Conservation (phyloP, 2,113 vertebrate genomes). For the Neodontobutis hainanensis region DNA sequence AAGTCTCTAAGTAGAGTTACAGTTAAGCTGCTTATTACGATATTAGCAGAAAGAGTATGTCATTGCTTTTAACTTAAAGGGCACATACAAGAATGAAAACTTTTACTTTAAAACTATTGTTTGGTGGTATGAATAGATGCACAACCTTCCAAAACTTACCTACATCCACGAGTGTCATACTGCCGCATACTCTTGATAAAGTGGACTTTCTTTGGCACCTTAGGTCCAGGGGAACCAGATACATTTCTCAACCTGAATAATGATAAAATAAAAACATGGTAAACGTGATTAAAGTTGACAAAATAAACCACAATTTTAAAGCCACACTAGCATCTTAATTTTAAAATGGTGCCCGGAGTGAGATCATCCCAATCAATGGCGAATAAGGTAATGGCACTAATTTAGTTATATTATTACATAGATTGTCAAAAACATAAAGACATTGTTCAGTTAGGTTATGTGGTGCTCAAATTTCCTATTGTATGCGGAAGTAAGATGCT, state of each 20-base stretch:
- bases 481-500: conserved; percentile 32
- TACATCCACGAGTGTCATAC: conserved; percentile 95
- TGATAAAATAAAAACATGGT: not conserved
- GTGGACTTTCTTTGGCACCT: conserved; percentile 91
- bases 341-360: not conserved
- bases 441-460: no score
- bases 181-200: conserved; percentile 99
- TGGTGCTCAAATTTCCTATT: not conserved
- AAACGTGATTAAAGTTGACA: not conserved
- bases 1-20: conserved; percentile 23
- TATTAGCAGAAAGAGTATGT: conserved; percentile 16
- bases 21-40: conserved; percentile 65
- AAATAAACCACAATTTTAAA: not conserved
- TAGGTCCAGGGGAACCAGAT: conserved; percentile 89
- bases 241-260: conserved; percentile 76
- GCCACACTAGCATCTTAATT: not conserved
- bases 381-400: no score
- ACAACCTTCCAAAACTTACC: conserved; percentile 73
- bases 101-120: not conserved
- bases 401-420: no score
- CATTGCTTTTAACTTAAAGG: conserved; percentile 3
- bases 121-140: no score
- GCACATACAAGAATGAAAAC: conserved; percentile 1
- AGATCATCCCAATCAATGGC: no score
- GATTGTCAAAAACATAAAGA: no score